Base-by-base conservation (phyloP, 2,888 invertebrate genomes). In the Belgica antarctica region DNA sequence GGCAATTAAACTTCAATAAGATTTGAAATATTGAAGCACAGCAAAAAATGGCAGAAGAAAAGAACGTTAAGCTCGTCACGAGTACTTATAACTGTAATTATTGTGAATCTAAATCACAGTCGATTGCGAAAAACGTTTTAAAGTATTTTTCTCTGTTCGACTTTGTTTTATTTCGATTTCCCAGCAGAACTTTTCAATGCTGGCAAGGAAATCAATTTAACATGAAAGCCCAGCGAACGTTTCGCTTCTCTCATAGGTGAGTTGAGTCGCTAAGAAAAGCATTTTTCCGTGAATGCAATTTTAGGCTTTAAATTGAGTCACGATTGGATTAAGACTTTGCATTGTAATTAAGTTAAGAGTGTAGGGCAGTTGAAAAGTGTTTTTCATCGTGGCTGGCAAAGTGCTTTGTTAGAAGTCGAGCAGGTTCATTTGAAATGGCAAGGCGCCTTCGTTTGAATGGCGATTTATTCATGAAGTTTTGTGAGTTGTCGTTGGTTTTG, bases 1-100 rank as follows among this genome's bases (percentile, higher is more conserved):
- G 47, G 46, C 65, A 65, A 65, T 65, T 65, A 65, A 65, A 24
- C 47, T 24, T 47, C 28, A 15, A 36, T 36, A 62, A 15, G 22
- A 63, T 19, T 27, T 61, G 17, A 62, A 31, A 62, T 12, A 27
- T n/a, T n/a, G n/a, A 24, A 24, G 46, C 34, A 8, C 41, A 41
- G 41, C 3, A 65, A 65, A 62, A 34, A 65, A 12, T 41, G 24
- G 24, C 1, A 10, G 36, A 36, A 62, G 17, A 15, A 15, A 62
- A 62, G 36, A 41, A 24, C 12, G 36, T 62, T 12, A 27, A 47
- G 47, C 46, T 47, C 65, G 65, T 65, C 65, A 65, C 65, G 65
- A 65, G 36, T 28, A 25, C 27, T 65, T 65, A 46, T 65, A 65
- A 65, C 65, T 65, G 65, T 65, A 28, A 47, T 65, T 65, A 65